Conservation (phyloP, 2,888 invertebrate genomes). For the Mesorhabditis belari region DNA sequence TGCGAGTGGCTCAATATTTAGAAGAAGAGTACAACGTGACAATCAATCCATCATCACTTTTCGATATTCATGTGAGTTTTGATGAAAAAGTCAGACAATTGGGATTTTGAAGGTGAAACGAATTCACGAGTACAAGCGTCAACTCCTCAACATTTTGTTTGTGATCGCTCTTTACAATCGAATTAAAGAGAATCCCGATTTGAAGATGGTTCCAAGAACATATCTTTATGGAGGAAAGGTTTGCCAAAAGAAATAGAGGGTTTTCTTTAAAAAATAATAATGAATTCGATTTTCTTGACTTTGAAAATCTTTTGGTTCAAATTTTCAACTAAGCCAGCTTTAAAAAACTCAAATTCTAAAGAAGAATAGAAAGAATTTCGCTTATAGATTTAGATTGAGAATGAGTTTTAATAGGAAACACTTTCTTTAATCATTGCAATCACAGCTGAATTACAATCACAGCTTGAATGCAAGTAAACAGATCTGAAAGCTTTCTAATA, state of each 20-base stretch:
- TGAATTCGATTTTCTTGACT: background rate
- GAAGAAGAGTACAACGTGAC: slow-evolving; percentile 80
- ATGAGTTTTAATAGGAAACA: too few relatives aligned
- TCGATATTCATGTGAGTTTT: slow-evolving; percentile 69
- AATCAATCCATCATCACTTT: slow-evolving; percentile 88
- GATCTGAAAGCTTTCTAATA: too few relatives aligned
- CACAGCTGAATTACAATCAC: too few relatives aligned
- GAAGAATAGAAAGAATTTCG: too few relatives aligned
- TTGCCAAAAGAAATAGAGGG: too few relatives aligned
- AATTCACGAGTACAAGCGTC: slow-evolving; percentile 98
- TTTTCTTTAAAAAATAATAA: too few relatives aligned
- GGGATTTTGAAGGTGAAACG: slow-evolving; percentile 76
- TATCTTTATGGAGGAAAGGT: slow-evolving; percentile 78
- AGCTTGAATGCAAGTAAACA: too few relatives aligned
- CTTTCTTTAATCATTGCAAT: too few relatives aligned
- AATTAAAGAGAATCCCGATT: slow-evolving; percentile 85
- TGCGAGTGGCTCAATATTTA: slow-evolving; percentile 75
- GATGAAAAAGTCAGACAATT: background rate
- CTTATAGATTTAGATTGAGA: too few relatives aligned
- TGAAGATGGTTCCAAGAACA: slow-evolving; percentile 78
- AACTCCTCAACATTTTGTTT: slow-evolving; percentile 89
- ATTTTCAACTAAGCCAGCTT: too few relatives aligned
- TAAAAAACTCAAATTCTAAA: too few relatives aligned
- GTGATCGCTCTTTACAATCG: slow-evolving; percentile 81
- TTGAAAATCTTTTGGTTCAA: background rate